Evolutionary conservation across 2,888 invertebrate species (phyloP), one percentile per base, ranked within the genome.

Genomic region (Aethes cnicana): DNA sequence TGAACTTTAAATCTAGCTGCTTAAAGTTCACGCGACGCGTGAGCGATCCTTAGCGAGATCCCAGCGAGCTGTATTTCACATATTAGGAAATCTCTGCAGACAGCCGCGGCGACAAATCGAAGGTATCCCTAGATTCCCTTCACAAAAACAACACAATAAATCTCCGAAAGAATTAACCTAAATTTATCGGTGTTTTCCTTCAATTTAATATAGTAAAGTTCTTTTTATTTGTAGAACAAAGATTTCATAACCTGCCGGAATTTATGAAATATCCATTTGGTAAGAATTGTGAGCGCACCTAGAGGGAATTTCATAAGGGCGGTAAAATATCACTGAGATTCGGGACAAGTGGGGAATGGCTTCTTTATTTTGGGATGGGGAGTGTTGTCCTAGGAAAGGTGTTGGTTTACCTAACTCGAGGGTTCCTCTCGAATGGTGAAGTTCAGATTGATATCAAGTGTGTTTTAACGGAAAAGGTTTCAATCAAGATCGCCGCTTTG

Each of bases 111-210:
- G 42, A 43, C 28, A 49, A 42, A 28, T 50, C 11, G 28, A n/a
- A 21, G n/a, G n/a, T n/a, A n/a, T n/a, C n/a, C n/a, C n/a, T 8
- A 28, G 18, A 3, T 36, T 20, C 37, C 39, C 47, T 42, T 28
- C 14, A 32, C 37, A 52, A 43, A 48, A 46, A 48, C 50, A 52
- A 44, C 17, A 44, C 32, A 44, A 52, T 44, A 52, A 44, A 44
- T 52, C 37, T n/a, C 7, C 20, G 11, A 37, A 39, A 32, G 26
- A 41, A 44, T 25, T 25, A 44, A 16, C 32, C 26, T 16, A 7
- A 11, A 52, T 52, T 39, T 44, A 52, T 52, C 42, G 16, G 26
- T 48, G 48, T 48, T 47, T 44, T n/a, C 50, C 44, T 37, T 39
- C 37, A 20, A 52, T 37, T 44, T 44, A 37, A 52, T 52, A 44